Evolutionary conservation across 1,140 invertebrate genomes (phyloP), one percentile per base, ranked within the genome.

Genomic region (Mycetomoellerius zeteki): DNA sequence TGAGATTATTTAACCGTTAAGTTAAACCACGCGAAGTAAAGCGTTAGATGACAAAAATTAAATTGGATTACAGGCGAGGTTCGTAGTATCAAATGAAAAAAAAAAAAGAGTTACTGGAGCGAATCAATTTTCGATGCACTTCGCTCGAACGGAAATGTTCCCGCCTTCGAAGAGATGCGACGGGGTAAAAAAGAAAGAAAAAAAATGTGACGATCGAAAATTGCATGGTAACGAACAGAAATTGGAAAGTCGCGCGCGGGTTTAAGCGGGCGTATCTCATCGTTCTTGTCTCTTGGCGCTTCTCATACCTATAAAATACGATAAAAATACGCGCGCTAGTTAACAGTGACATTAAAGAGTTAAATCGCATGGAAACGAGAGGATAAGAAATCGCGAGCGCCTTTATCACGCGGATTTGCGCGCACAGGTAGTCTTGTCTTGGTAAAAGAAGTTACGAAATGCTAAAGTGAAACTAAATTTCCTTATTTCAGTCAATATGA

Each of bases 301-400:
- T 75, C 69, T 75, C 54, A 54, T 37, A 27, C 56, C 43, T 37
- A 43, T 43, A 43, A 43, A 43, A 43, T 43, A 43, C 37, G 80
- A 27, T 84, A 73, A 84, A 84, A 84, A 84, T 84, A 60, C 80
- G 37, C 69, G 69, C 69, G 71, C 37, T 75, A 75, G 80, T 84
- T 84, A 84, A 43, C 80, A 71, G 19, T 21, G 69, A 73, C 69
- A 75, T 84, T 84, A 73, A 75, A 84, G 80, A 73, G 54, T 82
- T 82, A 72, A 82, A 82, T 82, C 78, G 78, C 54, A 82, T 71
- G 80, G 80, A 82, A 82, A 82, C 67, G 67, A 54, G 80, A 71
- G 80, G 80, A 82, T 82, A 82, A 82, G 67, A 73, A 82, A 37
- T 82, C 67, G 54, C 65, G 24, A 27, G 37, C 47, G 67, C 19